Evolutionary conservation across 2,797 vertebrate genomes (phyloP), one percentile per base, ranked within the genome.

Genomic region (Sphenodon punctatus): DNA sequence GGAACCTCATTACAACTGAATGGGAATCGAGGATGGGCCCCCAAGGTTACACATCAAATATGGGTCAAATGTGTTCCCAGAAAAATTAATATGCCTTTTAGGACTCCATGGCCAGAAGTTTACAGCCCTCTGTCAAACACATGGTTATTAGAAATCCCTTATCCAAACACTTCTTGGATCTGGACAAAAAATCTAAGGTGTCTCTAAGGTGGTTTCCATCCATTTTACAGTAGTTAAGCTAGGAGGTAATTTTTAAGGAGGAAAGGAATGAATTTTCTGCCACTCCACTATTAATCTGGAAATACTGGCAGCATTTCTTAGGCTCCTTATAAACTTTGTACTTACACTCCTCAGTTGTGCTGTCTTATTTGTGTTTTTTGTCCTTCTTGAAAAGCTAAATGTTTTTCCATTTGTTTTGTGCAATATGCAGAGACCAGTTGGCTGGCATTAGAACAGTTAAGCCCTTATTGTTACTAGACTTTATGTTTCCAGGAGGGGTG

Each of bases 401-500:
- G 80, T 82, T 86, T 84, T 56, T n/a, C n/a, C 77, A 64, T 85
- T 89, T 90, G 87, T 90, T 87, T 78, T 53, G 77, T 41, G 32
- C 41, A 68, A 66, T 66, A 67, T 2, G 34, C 69, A 64, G 70
- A 61, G 73, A 39, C 69, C 72, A 68, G 60, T 71, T 82, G 81
- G 74, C 77, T 1, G 2, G 49, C 72, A 38, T 69, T 45, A 61
- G 90, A 90, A 89, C 90, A 93, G 85, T 71, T 90, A 87, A 89
- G 85, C 87, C 79, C 86, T 85, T 78, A 85, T 85, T 90, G 91
- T 85, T 74, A 34, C 75, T 69, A 71, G 84, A 74, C n/a, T 89
- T 78, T 85, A 84, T 69, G 43, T 93, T 89, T 91, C 68, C 85
- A 80, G 56, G 75, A 88, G 90, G 88, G 84, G 87, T 74, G 82